These are phyloP conservation scores for Rhabdophis nuchalis DNA, from an alignment of 2,797 vertebrate genomes.

Conservation along the genomic window DNA sequence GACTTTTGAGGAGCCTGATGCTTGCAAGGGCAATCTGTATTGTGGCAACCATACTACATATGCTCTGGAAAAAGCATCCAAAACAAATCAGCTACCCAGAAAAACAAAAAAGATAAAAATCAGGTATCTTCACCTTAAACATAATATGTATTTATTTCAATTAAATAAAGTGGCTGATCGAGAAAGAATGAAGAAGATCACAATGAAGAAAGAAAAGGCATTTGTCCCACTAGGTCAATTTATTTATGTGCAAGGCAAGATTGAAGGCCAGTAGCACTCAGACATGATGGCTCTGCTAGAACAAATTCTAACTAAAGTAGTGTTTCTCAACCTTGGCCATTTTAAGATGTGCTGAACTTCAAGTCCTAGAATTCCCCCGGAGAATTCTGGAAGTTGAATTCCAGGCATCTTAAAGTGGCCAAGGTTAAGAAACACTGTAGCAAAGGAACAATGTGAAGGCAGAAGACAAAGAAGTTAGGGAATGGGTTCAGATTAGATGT, in stretches of 20 bases:
- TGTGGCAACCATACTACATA: background rate
- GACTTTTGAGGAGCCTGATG: slow-evolving; percentile 1
- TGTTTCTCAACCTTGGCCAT: background rate
- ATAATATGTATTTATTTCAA: background rate
- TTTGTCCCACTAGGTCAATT: background rate
- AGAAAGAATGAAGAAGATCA: background rate
- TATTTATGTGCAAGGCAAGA: rapidly evolving
- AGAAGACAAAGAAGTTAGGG: background rate
- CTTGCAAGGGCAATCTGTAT: background rate
- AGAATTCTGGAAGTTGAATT: background rate
- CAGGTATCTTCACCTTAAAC: background rate
- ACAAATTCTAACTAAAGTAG: background rate
- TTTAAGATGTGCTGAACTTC: background rate
- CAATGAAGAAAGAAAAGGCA: background rate
- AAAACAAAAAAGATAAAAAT: background rate
- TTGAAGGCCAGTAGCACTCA: rapidly evolving
- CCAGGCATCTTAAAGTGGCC: background rate
- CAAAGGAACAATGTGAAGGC: background rate
- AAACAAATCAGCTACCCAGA: background rate
- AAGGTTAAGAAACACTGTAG: background rate
- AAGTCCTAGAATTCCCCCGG: background rate
- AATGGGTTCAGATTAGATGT: background rate
- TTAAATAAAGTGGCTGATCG: rapidly evolving
- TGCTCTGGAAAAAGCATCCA: rapidly evolving
- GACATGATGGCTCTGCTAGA: background rate